Evolutionary conservation across 2,888 invertebrate species (phyloP), one percentile per base, ranked within the genome.

Genomic region (Diadegma fenestrale): DNA sequence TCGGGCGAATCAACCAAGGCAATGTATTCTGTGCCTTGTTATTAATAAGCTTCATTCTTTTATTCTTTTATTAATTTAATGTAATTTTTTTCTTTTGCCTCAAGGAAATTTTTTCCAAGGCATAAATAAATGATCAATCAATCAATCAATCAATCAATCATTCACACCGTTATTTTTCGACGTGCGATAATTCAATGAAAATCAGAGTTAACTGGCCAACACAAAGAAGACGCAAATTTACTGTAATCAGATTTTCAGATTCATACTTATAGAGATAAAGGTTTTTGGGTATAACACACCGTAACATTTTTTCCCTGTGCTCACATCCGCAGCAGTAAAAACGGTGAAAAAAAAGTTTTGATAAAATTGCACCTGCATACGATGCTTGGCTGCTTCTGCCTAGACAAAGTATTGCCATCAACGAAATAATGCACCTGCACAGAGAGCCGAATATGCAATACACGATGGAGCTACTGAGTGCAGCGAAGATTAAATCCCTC

Each of bases 401-500:
- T n/a, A 41, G n/a, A n/a, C 45, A 19, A 64, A 80, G 64, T 1
- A 64, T 43, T 43, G 5, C 43, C 26, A 66, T 63, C 37, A 73
- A 54, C n/a, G 73, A 66, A 73, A 43, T 64, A 58, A 58, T 30
- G 58, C 41, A 33, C 69, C 54, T n/a, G n/a, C 45, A 54, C 33
- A 41, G 66, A 45, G 58, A 69, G 30, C 14, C 41, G 58, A 61
- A 63, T 37, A 37, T 37, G 71, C 48, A 78, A 72, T 54, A 51
- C 58, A 22, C 66, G 69, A 76, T 68, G 48, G 43, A 41, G 73
- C 78, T 51, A 77, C 64, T 75, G 72, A 63, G 51, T 71, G 41
- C 51, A 43, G 54, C 43, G 81, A 86, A 83, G 84, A 87, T 83
- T 82, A 71, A 87, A 87, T 85, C 87, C 78, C 82, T 72, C n/a